phyloP scores from a whole-genome alignment of 1,140 invertebrate genomes.

The Apis laboriosa region DNA sequence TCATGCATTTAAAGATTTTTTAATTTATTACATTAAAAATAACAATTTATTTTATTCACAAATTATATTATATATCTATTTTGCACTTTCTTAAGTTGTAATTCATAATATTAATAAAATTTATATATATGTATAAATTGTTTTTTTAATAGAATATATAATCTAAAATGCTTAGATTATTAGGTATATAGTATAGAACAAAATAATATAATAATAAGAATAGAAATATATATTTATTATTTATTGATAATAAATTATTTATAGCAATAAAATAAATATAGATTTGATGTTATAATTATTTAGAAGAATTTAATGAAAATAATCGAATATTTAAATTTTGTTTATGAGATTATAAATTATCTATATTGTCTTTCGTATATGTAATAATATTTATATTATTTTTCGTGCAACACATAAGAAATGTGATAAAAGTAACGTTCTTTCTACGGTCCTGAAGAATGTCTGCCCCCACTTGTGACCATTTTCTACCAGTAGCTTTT shows the following conservation, averaged over 20 bases:
- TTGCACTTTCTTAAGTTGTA: background rate
- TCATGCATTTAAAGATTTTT: background rate
- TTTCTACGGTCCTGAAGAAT: constrained; percentile 43
- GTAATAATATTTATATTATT: background rate
- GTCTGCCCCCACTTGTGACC: constrained; percentile 20
- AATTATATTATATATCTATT: background rate
- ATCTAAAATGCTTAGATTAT: background rate
- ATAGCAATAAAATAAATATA: background rate
- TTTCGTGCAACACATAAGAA: background rate
- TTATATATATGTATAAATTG: background rate
- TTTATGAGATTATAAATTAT: too few species aligned
- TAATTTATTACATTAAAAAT: background rate
- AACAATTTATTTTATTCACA: background rate
- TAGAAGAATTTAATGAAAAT: background rate
- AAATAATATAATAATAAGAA: background rate
- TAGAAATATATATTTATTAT: background rate
- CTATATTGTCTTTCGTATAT: background rate
- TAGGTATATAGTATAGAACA: background rate
- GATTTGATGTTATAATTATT: background rate
- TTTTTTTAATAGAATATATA: background rate
- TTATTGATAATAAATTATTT: background rate
- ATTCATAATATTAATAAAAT: background rate
- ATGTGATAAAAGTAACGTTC: background rate
- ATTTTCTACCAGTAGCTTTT: background rate
- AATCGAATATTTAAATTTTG: background rate